These are phyloP conservation scores for Pseudococcus jackbeardsleyi DNA, from an alignment of 2,888 invertebrate species.

Conservation along the genomic window DNA sequence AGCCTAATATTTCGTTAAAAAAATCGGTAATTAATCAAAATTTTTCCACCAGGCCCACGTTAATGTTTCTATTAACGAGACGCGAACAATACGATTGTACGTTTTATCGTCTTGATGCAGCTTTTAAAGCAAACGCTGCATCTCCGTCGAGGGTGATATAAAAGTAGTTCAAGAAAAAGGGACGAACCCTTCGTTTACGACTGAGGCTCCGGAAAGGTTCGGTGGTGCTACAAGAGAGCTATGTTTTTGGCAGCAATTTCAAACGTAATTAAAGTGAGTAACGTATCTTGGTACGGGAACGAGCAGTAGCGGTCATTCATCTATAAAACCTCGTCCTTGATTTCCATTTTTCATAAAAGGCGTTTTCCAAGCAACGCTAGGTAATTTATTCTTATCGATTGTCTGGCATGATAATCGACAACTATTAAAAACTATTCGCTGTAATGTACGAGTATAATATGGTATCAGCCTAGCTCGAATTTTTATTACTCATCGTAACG, in stretches of 20 bases:
- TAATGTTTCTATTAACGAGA: slow-evolving; percentile 28
- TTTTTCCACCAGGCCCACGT: not conserved
- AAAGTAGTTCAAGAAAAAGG: slow-evolving; percentile 32
- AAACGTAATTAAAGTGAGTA: slow-evolving; percentile 26
- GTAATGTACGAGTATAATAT: not conserved
- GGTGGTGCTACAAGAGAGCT: not conserved
- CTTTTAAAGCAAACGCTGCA: not conserved
- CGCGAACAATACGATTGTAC: not conserved
- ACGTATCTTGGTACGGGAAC: not conserved
- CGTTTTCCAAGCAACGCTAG: not conserved
- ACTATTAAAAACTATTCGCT: slow-evolving; percentile 40
- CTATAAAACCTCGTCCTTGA: slow-evolving; percentile 31
- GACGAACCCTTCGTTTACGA: not conserved
- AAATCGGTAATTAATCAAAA: slow-evolving; percentile 25
- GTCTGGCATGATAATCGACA: slow-evolving; percentile 28
- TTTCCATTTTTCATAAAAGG: slow-evolving; percentile 42
- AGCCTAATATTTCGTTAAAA: slow-evolving; percentile 1
- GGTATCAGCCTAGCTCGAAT: slow-evolving; percentile 9
- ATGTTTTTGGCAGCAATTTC: slow-evolving; percentile 45
- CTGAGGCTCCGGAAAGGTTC: slow-evolving; percentile 37
- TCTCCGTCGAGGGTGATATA: slow-evolving; percentile 9
- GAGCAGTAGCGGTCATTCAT: slow-evolving; percentile 31
- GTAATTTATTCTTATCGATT: slow-evolving; percentile 42
- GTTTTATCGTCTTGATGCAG: slow-evolving; percentile 11
- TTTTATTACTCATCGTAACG: slow-evolving; percentile 49